Evolutionary conservation across 2,888 invertebrate genomes (phyloP).

Genomic region (Oscheius sp.): DNA sequence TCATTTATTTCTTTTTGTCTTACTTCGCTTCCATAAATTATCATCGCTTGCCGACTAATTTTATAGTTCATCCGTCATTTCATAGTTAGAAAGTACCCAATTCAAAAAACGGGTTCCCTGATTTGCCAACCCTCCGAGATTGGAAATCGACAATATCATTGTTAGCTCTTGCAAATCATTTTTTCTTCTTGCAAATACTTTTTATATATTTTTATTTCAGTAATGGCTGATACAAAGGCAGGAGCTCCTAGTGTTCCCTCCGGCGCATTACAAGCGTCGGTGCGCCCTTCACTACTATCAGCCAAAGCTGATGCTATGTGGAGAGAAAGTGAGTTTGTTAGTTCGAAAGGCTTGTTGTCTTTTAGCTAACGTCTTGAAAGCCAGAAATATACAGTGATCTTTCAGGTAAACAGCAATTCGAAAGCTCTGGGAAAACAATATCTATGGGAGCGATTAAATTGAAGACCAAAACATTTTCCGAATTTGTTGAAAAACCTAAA

Average conservation of each 20-base stretch:
- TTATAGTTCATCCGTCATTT: too few species aligned
- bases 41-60: too few species aligned
- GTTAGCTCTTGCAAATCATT: background rate
- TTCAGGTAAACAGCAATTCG: slow-evolving; percentile 50
- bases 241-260: background rate
- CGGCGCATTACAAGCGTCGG: background rate
- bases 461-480: slow-evolving; percentile 28
- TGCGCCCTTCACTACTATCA: slow-evolving; percentile 34
- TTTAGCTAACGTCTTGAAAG: too few species aligned
- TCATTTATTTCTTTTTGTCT: background rate
- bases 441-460: slow-evolving; percentile 27
- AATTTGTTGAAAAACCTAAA: slow-evolving; percentile 41
- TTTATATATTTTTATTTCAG: background rate
- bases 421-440: slow-evolving; percentile 33
- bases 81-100: background rate
- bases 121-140: too few species aligned
- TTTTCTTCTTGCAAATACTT: background rate
- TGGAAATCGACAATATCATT: too few species aligned
- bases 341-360: too few species aligned
- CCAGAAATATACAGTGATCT: too few species aligned
- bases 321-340: slow-evolving; percentile 52
- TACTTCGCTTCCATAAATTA: background rate
- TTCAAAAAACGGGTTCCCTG: too few species aligned
- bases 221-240: slow-evolving; percentile 10
- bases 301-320: slow-evolving; percentile 54